A percentile compares a stretch with the other conserved stretches of the same genome.
Evolutionary conservation across 2,888 invertebrate species (phyloP).

Genomic region (Ditylenchus weischeri): DNA sequence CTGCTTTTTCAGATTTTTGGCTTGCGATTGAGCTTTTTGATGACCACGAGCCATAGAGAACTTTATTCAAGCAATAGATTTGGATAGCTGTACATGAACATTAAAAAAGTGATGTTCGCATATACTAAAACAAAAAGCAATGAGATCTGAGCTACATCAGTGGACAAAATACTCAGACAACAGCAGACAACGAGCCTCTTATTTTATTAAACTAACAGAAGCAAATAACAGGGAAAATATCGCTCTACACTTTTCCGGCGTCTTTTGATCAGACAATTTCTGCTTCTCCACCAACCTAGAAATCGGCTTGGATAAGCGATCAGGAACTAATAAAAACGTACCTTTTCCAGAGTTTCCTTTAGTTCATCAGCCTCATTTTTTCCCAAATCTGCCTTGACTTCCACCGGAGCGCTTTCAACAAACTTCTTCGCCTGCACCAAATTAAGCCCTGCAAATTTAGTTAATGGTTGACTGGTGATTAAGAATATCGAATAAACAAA

Average conservation of each 20-base stretch:
- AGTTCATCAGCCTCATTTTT: constrained; percentile 95
- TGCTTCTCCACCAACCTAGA: constrained; percentile 68
- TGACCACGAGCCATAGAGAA: constrained; percentile 89
- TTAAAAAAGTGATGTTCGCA: too few relatives aligned
- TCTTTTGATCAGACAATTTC: constrained; percentile 45
- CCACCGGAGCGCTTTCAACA: too few relatives aligned
- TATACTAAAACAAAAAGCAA: too few relatives aligned
- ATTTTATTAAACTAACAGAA: background rate
- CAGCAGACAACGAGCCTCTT: too few relatives aligned
- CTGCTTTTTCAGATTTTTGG: constrained; percentile 84
- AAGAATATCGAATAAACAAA: background rate
- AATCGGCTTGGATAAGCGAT: too few relatives aligned
- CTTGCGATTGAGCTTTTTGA: constrained; percentile 95
- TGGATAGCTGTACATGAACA: too few relatives aligned
- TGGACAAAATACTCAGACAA: too few relatives aligned
- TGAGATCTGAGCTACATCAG: too few relatives aligned
- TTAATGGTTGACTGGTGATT: too few relatives aligned
- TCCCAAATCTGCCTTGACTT: too few relatives aligned
- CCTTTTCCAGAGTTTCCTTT: constrained; percentile 74
- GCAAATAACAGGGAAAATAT: background rate
- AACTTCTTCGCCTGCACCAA: constrained; percentile 79
- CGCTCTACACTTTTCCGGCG: background rate
- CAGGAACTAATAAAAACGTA: too few relatives aligned
- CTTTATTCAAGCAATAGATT: too few relatives aligned
- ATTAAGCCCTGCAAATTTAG: constrained; percentile 74